Conservation (phyloP, 2,888 invertebrate species). For the Nemotelus pantherinus region DNA sequence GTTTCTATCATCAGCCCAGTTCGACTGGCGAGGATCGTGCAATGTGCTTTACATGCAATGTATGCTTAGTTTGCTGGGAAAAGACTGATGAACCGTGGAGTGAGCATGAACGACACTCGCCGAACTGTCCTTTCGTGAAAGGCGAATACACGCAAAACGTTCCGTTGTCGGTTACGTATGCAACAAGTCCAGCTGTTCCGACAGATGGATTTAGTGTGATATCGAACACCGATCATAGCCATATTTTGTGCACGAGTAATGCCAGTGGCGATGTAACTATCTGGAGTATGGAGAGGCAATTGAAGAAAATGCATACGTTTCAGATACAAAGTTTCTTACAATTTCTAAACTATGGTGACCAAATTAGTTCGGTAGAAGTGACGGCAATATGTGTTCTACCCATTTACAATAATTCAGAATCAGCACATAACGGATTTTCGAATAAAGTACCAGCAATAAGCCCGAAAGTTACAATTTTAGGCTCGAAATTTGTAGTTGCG, state of each 20-base stretch:
- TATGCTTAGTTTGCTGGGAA: slow-evolving; percentile 96
- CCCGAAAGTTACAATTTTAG: slow-evolving; percentile 57
- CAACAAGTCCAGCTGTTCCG: slow-evolving; percentile 79
- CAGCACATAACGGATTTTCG: slow-evolving; percentile 20
- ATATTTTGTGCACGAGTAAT: slow-evolving; percentile 70
- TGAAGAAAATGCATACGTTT: slow-evolving; percentile 75
- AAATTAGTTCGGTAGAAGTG: slow-evolving; percentile 63
- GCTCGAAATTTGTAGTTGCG: slow-evolving; percentile 60
- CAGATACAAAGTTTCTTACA: slow-evolving; percentile 60
- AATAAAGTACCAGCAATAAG: slow-evolving; percentile 61
- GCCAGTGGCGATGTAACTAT: slow-evolving; percentile 76
- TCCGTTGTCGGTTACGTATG: slow-evolving; percentile 85
- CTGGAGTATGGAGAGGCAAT: slow-evolving; percentile 84
- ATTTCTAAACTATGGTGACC: slow-evolving; percentile 52
- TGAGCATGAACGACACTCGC: slow-evolving; percentile 94
- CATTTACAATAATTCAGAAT: slow-evolving; percentile 57
- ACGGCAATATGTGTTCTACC: slow-evolving; percentile 82
- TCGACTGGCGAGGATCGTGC: slow-evolving; percentile 91
- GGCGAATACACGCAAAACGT: slow-evolving; percentile 96
- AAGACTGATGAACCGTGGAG: slow-evolving; percentile 97
- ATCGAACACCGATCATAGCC: slow-evolving; percentile 71
- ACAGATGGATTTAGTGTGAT: slow-evolving; percentile 68
- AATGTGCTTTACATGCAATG: slow-evolving; percentile 95
- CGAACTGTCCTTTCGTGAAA: slow-evolving; percentile 91
- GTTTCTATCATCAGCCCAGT: slow-evolving; percentile 95